phyloP scores from a whole-genome alignment of 2,888 invertebrate species.

The Euplexia lucipara region DNA sequence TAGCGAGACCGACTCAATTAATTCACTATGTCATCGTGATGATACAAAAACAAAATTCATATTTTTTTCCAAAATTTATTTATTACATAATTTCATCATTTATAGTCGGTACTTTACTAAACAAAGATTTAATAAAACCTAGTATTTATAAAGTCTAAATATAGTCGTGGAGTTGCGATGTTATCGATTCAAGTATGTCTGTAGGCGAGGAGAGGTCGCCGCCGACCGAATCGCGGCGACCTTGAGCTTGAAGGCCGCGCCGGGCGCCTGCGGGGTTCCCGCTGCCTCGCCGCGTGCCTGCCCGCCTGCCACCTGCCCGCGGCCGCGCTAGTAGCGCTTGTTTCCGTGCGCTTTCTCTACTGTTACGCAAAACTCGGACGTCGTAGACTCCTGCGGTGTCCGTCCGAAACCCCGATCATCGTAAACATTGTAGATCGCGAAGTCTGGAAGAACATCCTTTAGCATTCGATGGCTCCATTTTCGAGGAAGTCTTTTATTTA shows the following conservation, averaged over 20 bases:
- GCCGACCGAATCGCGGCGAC: constrained; percentile 38
- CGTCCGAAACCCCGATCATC: neutral
- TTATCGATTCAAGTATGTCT: constrained; percentile 41
- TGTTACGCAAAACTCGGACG: constrained; percentile 17
- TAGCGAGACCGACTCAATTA: neutral
- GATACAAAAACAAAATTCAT: neutral
- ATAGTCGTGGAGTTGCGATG: constrained; percentile 6
- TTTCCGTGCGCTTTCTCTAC: constrained; percentile 3
- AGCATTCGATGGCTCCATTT: too few species aligned
- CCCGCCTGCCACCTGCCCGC: neutral
- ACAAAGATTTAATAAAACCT: too few species aligned
- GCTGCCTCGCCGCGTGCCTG: neutral
- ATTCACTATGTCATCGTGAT: neutral
- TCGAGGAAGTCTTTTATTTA: too few species aligned
- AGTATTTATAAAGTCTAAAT: neutral
- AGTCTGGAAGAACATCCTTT: too few species aligned
- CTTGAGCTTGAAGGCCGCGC: constrained; percentile 50
- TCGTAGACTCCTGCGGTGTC: neutral
- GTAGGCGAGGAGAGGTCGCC: constrained; percentile 29
- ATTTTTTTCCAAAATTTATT: too few species aligned
- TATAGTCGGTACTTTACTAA: neutral
- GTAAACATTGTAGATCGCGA: too few species aligned
- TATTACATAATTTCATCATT: neutral
- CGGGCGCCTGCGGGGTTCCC: constrained; percentile 2
- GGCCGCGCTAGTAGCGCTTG: neutral